Conservation (phyloP, 2,113 vertebrate species). For the Catharus fuscescens region DNA sequence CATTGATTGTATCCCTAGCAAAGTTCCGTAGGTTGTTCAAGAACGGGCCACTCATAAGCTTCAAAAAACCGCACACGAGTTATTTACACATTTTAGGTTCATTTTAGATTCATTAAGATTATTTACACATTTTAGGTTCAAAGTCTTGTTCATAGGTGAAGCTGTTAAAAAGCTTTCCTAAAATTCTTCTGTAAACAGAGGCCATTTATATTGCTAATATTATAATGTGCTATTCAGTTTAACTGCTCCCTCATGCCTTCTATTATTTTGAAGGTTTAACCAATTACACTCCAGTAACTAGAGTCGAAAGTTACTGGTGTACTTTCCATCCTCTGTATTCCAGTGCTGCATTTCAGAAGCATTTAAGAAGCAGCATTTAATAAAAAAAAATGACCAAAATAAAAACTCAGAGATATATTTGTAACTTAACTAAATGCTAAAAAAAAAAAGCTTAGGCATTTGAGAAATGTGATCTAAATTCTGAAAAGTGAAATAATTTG, state of each 20-base stretch:
- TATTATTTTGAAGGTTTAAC: neutral
- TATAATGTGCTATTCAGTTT: neutral
- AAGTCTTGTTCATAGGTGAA: too few relatives aligned
- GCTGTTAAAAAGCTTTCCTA: neutral
- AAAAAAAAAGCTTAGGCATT: neutral
- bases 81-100: neutral
- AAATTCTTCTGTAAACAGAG: neutral
- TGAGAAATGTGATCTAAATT: neutral
- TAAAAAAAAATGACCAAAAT: neutral
- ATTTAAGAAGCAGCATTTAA: neutral
- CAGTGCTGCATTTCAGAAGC: neutral
- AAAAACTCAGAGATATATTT: neutral
- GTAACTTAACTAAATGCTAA: neutral
- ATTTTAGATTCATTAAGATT: too few relatives aligned
- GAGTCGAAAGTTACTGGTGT: neutral
- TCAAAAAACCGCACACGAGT: neutral
- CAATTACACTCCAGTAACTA: neutral
- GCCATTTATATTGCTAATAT: neutral
- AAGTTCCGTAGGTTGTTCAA: constrained; percentile 79
- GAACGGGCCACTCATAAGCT: constrained; percentile 85
- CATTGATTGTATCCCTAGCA: constrained; percentile 80
- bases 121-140: too few relatives aligned
- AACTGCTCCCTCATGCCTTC: neutral
- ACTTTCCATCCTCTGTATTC: neutral
- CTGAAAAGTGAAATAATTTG: neutral